Conservation (phyloP, 2,113 vertebrate genomes). For the Mirounga angustirostris region DNA sequence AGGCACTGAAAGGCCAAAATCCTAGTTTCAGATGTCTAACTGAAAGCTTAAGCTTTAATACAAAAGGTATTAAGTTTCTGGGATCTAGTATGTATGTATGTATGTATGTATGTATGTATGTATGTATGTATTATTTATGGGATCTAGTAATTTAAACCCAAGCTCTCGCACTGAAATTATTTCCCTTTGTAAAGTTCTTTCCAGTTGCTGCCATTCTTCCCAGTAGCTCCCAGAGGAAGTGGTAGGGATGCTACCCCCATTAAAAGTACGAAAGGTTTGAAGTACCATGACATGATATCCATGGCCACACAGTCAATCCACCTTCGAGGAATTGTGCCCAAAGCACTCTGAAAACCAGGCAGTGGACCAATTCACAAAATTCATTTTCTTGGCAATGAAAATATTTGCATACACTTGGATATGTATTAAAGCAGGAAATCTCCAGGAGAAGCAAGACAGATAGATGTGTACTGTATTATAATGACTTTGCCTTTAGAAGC, state of each 20-base stretch:
- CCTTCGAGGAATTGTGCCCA: not conserved
- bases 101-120: too few species aligned
- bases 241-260: not conserved
- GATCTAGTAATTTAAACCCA: not conserved
- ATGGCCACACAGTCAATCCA: not conserved
- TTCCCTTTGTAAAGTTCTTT: not conserved
- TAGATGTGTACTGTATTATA: not conserved
- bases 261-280: not conserved
- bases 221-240: not conserved
- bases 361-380: not conserved
- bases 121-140: too few species aligned
- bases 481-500: not conserved
- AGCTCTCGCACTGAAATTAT: not conserved
- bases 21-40: not conserved
- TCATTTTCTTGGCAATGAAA: constrained; percentile 35
- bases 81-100: not conserved
- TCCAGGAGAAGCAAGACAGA: not conserved
- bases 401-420: not conserved
- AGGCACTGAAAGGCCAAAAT: not conserved
- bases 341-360: not conserved
- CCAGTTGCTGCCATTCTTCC: not conserved
- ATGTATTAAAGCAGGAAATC: not conserved
- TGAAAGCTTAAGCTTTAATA: not conserved
- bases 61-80: not conserved
- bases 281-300: not conserved